These are phyloP conservation scores for Poecilia picta DNA, from an alignment of 2,797 vertebrate genomes.

Conservation along the genomic window DNA sequence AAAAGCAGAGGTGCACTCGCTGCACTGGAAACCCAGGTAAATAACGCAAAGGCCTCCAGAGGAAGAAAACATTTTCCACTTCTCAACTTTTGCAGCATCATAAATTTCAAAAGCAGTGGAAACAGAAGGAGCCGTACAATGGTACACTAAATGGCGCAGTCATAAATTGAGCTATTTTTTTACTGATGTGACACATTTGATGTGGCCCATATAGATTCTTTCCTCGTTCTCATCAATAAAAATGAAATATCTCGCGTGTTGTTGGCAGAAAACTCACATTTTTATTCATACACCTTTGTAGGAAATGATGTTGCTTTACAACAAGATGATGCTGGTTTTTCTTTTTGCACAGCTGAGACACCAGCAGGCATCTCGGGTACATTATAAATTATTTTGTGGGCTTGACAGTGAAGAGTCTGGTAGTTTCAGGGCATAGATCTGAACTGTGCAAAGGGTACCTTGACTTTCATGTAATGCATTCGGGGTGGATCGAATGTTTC, in stretches of 20 bases:
- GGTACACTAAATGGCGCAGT: slow-evolving; percentile 17
- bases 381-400: slow-evolving; percentile 7
- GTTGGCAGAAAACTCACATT: slow-evolving; percentile 3
- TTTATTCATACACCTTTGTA: slow-evolving; percentile 3
- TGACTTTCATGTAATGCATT: slow-evolving; percentile 24
- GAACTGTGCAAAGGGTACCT: slow-evolving; percentile 18
- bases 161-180: slow-evolving; percentile 29
- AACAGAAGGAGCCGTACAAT: slow-evolving; percentile 36
- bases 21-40: slow-evolving; percentile 50
- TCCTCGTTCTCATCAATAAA: slow-evolving; percentile 14
- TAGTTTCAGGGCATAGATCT: slow-evolving; percentile 12
- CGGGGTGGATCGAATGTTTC: slow-evolving; percentile 19
- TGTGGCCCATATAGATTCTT: slow-evolving; percentile 4
- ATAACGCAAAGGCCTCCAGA: slow-evolving; percentile 52
- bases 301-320: slow-evolving; percentile 4
- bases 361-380: neutral
- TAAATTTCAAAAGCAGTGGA: slow-evolving; percentile 46
- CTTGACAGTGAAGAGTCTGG: slow-evolving; percentile 38
- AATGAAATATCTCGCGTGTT: slow-evolving; percentile 2
- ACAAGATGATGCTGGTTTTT: neutral
- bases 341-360: neutral
- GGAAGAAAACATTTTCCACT: slow-evolving; percentile 45
- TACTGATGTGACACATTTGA: slow-evolving; percentile 16
- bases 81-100: slow-evolving; percentile 49
- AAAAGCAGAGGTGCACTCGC: slow-evolving; percentile 12